phyloP scores from a whole-genome alignment of 2,113 vertebrate species.

The Puntigrus tetrazona region DNA sequence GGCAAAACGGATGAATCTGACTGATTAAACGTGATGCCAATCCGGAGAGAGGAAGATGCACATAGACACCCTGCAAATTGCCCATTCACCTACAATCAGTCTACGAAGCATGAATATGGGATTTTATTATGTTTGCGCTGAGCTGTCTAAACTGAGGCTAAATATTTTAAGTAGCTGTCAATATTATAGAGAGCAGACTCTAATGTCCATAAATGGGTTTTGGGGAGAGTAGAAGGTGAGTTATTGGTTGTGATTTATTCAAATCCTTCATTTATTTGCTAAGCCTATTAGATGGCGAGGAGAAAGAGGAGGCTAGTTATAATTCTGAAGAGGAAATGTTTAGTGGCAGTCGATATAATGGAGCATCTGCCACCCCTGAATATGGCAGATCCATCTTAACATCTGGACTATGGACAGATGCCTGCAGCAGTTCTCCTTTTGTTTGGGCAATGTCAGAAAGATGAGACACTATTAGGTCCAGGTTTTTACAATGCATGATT shows the following conservation, averaged over 20 bases:
- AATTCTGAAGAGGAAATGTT: constrained; percentile 65
- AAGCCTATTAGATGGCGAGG: constrained; percentile 75
- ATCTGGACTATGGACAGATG: constrained; percentile 56
- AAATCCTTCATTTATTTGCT: constrained; percentile 75
- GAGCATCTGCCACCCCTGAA: constrained; percentile 70
- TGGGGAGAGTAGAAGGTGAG: constrained; percentile 60
- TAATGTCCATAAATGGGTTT: constrained; percentile 57
- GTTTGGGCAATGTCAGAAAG: constrained; percentile 48
- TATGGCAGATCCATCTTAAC: constrained; percentile 66
- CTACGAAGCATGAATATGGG: constrained; percentile 41
- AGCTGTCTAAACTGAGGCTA: constrained; percentile 51
- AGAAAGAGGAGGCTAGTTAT: constrained; percentile 59
- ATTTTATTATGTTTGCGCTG: constrained; percentile 46
- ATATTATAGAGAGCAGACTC: constrained; percentile 53
- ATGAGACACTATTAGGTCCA: constrained; percentile 25
- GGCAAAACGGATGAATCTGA: constrained; percentile 30
- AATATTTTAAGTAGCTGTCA: constrained; percentile 60
- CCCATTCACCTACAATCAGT: constrained; percentile 37
- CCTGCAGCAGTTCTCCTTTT: constrained; percentile 49
- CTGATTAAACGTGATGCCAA: constrained; percentile 28
- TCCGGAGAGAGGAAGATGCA: constrained; percentile 1
- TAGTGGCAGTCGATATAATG: constrained; percentile 71
- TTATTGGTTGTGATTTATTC: constrained; percentile 70
- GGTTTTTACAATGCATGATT: constrained; percentile 44
- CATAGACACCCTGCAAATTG: constrained; percentile 33